A percentile compares a stretch with the other conserved stretches of the same genome.
These are phyloP conservation scores for Calameuta pallipes DNA, from an alignment of 2,888 invertebrate genomes.

Conservation along the genomic window DNA sequence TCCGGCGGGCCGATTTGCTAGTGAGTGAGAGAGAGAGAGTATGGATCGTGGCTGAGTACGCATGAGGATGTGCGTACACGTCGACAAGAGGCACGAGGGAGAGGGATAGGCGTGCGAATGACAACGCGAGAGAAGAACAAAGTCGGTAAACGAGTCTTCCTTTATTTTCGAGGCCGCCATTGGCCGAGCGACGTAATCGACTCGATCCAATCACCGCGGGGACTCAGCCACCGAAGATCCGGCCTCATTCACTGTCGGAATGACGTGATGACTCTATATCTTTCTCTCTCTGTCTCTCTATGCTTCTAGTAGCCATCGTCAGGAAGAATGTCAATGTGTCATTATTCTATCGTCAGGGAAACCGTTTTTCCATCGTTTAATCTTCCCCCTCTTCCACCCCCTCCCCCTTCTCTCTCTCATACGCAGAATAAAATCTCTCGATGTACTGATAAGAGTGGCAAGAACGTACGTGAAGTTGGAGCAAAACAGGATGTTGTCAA, in stretches of 20 bases:
- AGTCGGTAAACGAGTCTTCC: neutral
- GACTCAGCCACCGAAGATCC: slow-evolving; percentile 60
- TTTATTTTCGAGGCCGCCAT: slow-evolving; percentile 36
- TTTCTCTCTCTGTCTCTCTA: neutral
- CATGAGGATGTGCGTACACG: neutral
- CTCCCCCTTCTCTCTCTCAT: slow-evolving; percentile 7
- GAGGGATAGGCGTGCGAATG: slow-evolving; percentile 16
- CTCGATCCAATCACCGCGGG: slow-evolving; percentile 42
- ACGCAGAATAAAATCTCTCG: neutral
- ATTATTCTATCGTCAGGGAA: neutral
- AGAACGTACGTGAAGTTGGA: neutral
- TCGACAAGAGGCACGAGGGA: neutral
- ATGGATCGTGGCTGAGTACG: neutral
- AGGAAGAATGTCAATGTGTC: slow-evolving; percentile 1
- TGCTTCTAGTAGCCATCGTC: neutral
- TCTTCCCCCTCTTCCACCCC: slow-evolving; percentile 22
- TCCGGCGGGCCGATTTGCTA: neutral
- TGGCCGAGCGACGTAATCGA: slow-evolving; percentile 40
- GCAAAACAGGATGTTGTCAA: slow-evolving; percentile 37
- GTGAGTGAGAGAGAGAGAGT: neutral
- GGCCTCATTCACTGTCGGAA: slow-evolving; percentile 45
- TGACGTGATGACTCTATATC: slow-evolving; percentile 10
- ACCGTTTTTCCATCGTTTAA: neutral
- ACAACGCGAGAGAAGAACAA: slow-evolving; percentile 14
- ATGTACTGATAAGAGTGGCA: neutral